Base-by-base conservation (phyloP, 2,888 invertebrate species). In the Drosophila pegasa region DNA sequence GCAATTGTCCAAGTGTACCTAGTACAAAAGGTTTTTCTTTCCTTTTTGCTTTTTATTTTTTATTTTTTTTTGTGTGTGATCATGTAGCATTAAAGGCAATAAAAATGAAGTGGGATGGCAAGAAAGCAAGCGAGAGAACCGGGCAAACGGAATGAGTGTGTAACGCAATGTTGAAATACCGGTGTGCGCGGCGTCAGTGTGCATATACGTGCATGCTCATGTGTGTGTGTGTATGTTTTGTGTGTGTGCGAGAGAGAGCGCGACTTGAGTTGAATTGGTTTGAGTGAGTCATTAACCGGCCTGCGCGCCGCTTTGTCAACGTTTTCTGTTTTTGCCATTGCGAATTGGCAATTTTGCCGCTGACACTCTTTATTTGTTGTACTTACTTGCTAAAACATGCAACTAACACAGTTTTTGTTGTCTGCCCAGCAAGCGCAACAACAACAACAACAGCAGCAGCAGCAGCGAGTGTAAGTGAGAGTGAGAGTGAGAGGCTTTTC, bases 231-330 rank as follows among this genome's bases (percentile, higher is more conserved):
- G 38, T 52, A 18, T 47, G 48, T 56, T 29, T 29, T 25, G n/a
- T 16, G 41, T 14, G 43, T 29, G 25, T 18, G 38, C 25, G 52
- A 51, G 45, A 52, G 62, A 63, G 70, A 72, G 60, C 57, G 51
- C 68, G 61, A 55, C 65, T 75, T 66, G 67, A 66, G 65, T 73
- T 60, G 27, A 65, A 52, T 75, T 75, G 69, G 63, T 76, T 73
- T 76, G 70, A 70, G 82, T 85, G 84, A 87, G 85, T 85, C 84
- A 85, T 87, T 82, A 87, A 85, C 82, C 83, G 78, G 87, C 81
- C 83, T 66, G 78, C 48, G 58, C 56, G 40, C 27, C 58, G 63
- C 57, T 72, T 61, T 63, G 75, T 76, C 60, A 68, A 75, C 63
- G 33, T 52, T 59, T 72, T 64, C 22, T 45, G 33, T 37, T 59